Evolutionary conservation across 2,797 vertebrate species (phyloP).

Genomic region (Sorex maritimensis): DNA sequence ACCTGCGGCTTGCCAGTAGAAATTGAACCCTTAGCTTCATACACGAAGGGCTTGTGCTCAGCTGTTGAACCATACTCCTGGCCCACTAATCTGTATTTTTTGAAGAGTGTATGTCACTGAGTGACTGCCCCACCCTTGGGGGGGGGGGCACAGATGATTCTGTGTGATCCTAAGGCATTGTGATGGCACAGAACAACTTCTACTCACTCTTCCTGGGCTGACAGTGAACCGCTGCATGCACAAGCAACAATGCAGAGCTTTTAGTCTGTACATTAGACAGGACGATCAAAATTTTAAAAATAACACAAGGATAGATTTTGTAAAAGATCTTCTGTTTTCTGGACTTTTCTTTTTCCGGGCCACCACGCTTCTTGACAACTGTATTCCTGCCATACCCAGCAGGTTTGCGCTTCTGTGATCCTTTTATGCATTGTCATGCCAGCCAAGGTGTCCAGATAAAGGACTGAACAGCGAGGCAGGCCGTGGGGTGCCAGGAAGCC

Average conservation of each 20-base stretch:
- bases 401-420: neutral
- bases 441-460: neutral
- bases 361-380: constrained; percentile 58
- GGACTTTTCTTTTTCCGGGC: constrained; percentile 73
- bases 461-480: constrained; percentile 40
- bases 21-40: no score
- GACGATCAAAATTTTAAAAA: constrained; percentile 15
- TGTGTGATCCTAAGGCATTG: no score
- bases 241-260: constrained; percentile 74
- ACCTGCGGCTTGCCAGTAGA: no score
- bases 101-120: no score
- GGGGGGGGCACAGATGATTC: neutral
- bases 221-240: constrained; percentile 71
- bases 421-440: constrained; percentile 1
- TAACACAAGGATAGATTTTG: neutral
- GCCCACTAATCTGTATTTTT: no score
- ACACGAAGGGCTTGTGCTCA: no score
- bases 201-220: constrained; percentile 80
- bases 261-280: neutral
- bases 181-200: constrained; percentile 64
- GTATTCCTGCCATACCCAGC: constrained; percentile 45
- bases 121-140: neutral
- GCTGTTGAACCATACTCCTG: no score
- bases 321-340: constrained; percentile 33
- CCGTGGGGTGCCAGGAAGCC: constrained; percentile 14